These are phyloP conservation scores for Pyrrhosoma nymphula DNA, from an alignment of 2,888 invertebrate species.

Conservation along the genomic window DNA sequence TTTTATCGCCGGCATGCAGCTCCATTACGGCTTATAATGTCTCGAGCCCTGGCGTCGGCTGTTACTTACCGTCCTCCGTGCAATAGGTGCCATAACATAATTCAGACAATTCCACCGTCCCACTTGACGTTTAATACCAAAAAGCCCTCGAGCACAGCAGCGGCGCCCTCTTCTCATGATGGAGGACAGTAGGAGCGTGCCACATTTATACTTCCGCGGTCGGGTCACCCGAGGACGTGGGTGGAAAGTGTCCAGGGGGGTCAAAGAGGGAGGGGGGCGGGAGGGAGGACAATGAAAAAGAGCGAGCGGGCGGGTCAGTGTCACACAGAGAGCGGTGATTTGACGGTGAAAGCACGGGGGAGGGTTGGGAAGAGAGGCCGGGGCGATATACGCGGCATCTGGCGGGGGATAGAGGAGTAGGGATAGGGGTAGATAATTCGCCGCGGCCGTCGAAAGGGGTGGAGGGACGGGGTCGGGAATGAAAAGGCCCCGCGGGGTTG, in stretches of 20 bases:
- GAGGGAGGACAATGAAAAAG: neutral
- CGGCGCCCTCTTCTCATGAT: neutral
- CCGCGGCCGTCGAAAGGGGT: neutral
- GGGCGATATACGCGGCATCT: neutral
- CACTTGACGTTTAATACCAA: neutral
- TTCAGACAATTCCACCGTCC: neutral
- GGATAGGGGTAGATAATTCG: neutral
- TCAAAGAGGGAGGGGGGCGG: neutral
- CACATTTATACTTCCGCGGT: neutral
- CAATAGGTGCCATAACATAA: neutral
- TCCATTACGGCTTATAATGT: constrained; percentile 8
- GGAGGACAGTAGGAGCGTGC: neutral
- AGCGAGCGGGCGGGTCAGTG: neutral
- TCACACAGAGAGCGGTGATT: neutral
- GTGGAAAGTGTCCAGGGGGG: neutral
- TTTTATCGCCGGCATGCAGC: neutral
- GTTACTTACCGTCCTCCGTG: neutral
- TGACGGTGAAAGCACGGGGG: neutral
- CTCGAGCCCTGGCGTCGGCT: neutral
- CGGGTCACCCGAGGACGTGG: neutral
- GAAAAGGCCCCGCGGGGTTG: neutral
- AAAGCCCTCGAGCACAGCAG: neutral
- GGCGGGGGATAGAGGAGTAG: neutral
- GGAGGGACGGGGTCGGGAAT: neutral
- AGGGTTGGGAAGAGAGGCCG: neutral